Evolutionary conservation across 2,888 invertebrate species (phyloP).

Genomic region (Drosophila cognata): DNA sequence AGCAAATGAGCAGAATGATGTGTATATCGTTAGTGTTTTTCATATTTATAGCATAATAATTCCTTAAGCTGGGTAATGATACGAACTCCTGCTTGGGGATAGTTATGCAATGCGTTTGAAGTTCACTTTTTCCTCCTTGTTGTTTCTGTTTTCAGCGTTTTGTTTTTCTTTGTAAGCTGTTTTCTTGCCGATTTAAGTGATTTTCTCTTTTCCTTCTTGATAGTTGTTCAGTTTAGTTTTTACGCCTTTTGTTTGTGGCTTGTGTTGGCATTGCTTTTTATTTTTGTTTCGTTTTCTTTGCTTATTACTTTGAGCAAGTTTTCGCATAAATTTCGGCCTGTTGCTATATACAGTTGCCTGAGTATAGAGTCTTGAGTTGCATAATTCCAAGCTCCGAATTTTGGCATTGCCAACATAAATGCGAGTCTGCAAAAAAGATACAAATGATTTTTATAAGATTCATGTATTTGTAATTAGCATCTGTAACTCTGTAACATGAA

Average conservation of each 20-base stretch:
- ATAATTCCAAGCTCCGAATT: conserved; percentile 50
- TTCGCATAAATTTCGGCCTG: conserved; percentile 74
- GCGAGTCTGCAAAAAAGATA: conserved; percentile 58
- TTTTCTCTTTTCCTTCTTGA: conserved; percentile 41
- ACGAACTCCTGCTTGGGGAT: conserved; percentile 18
- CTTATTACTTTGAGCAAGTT: conserved; percentile 72
- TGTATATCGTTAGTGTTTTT: conserved; percentile 82
- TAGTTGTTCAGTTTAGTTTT: conserved; percentile 55
- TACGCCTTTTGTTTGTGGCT: conserved; percentile 56
- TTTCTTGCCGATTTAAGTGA: conserved; percentile 65
- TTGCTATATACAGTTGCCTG: conserved; percentile 71
- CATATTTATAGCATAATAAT: conserved; percentile 84
- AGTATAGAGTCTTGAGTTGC: conserved; percentile 25
- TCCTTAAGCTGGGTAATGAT: conserved; percentile 47
- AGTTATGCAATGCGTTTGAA: conserved; percentile 37
- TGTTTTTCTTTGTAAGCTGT: conserved; percentile 30
- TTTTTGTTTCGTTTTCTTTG: conserved; percentile 47
- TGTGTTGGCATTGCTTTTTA: conserved; percentile 47
- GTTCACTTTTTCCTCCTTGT: conserved; percentile 37
- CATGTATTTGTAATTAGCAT: conserved; percentile 12
- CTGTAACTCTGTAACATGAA: conserved; percentile 34
- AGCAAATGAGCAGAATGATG: conserved; percentile 82
- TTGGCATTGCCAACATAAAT: conserved; percentile 58
- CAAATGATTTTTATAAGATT: conserved; percentile 60
- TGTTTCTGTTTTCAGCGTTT: conserved; percentile 17